Evolutionary conservation across 2,888 invertebrate genomes (phyloP), one percentile per base, ranked within the genome.

Genomic region (Noctua janthina): DNA sequence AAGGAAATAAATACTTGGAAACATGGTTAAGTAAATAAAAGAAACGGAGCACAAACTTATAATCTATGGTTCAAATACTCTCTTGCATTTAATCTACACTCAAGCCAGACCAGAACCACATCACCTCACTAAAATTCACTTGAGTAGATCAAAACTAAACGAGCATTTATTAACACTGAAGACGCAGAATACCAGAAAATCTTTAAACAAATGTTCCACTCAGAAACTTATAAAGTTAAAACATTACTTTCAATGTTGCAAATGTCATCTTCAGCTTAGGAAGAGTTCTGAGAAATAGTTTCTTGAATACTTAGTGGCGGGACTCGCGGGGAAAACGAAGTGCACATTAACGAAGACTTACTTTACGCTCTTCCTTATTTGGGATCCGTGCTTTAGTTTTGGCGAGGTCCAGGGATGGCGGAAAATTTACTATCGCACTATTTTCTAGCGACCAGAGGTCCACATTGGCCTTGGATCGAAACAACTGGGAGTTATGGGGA

Each of bases 331-430:
- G 84, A 81, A 83, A 87, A 74, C 73, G 72, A 79, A 87, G 83
- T 79, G 81, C 74, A 79, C 80, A 88, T 87, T 81, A 88, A 84
- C 76, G 72, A 77, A 82, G 76, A 87, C 76, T 81, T 89, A 78
- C 46, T 83, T 76, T 46, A 64, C 43, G 69, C 49, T 76, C 59
- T 83, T 76, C 75, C 79, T 81, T 71, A 54, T 71, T 74, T n/a
- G 13, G 54, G 39, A 54, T 67, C 46, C 64, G 29, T 43, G 43
- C 5, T 81, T 76, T 39, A 76, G 69, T 87, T 78, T 66, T 51
- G 35, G 17, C 10, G 23, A 49, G 15, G 39, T 62, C 1, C n/a
- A 87, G 64, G 74, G 71, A 51, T 82, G 68, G 43, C 29, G 17
- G 6, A 49, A 69, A 69, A 17, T 29, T 29, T 20, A 51, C 8